Base-by-base conservation (phyloP, 1,140 invertebrate species). In the Drosophila saltans region DNA sequence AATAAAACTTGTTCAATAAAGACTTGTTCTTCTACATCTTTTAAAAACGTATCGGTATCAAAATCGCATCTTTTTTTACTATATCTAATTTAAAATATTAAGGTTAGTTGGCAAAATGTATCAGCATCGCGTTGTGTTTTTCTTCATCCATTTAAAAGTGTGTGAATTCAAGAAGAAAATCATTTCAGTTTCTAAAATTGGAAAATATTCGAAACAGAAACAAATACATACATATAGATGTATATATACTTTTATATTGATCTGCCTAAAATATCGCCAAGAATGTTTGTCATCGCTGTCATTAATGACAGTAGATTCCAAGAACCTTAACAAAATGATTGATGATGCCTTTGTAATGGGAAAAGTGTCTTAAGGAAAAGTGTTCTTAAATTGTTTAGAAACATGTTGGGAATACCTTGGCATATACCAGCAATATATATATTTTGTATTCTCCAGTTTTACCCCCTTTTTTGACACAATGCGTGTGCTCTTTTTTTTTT, bases 341-440 rank as follows among this genome's bases (percentile, higher is more conserved):
- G 45, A 52, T 52, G 45, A 11, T 52, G 45, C 45, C 21, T 16
- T 7, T 48, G 16, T 6, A 48, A 48, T 16, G 16, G 21, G 21
- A 24, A 52, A 40, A 26, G 26, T 5, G 8, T 52, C 8, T 9
- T 26, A 52, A 9, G 26, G 45, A 26, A 26, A 26, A 26, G 45
- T 10, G 45, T 52, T 52, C 8, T 26, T 52, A 52, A 52, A 52
- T 52, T 26, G 45, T 24, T 52, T 26, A 10, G 45, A 21, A 52
- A 24, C 2, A 52, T 24, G 21, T 52, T 26, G 21, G 45, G 21
- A 36, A 52, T 26, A 52, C 21, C 45, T 52, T 7, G 8, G 24
- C 21, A 52, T 26, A 52, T 52, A 62, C 81, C 66, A 78, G 81
- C 74, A 84, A 84, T 84, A 84, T 16, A 16, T 16, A 16, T 75